A percentile compares a stretch with the other conserved stretches of the same genome.
Conservation (phyloP, 1,140 invertebrate genomes). For the Lepidotrigona ventralis region DNA sequence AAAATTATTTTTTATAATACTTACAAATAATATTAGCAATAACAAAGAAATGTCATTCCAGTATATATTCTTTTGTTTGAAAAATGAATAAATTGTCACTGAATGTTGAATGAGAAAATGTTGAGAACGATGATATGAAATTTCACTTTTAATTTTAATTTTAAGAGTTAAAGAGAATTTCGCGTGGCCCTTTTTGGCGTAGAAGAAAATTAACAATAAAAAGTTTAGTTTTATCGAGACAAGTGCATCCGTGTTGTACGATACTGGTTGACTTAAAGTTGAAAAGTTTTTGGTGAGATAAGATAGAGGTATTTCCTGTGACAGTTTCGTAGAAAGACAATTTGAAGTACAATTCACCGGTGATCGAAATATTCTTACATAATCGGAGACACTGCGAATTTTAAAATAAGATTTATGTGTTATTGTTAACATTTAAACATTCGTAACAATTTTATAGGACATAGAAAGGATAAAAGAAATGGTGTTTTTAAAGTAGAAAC, state of each 20-base stretch:
- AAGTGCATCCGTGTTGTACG: not conserved
- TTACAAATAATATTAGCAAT: too few relatives aligned
- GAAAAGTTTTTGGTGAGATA: not conserved
- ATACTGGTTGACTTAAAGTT: constrained; percentile 1
- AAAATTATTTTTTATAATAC: too few relatives aligned
- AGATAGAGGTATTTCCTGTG: not conserved
- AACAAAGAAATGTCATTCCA: not conserved
- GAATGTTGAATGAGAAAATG: not conserved
- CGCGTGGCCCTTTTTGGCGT: not conserved
- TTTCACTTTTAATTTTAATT: not conserved
- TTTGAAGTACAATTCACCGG: constrained; percentile 23
- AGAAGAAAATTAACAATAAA: not conserved
- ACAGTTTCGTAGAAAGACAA: not conserved
- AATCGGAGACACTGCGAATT: not conserved
- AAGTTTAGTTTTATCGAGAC: not conserved
- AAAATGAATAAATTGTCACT: not conserved
- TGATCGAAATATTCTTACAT: not conserved
- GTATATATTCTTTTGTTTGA: not conserved
- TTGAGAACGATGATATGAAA: not conserved
- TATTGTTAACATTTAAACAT: not conserved
- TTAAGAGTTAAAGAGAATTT: not conserved
- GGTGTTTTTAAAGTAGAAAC: not conserved
- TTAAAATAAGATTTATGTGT: constrained; percentile 21
- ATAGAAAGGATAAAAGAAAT: not conserved
- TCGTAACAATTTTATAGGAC: constrained; percentile 1